Percentiles rank a stretch among this genome's conserved stretches.
phyloP scores from a whole-genome alignment of 2,888 invertebrate genomes.

The Pyrocoelia pectoralis region DNA sequence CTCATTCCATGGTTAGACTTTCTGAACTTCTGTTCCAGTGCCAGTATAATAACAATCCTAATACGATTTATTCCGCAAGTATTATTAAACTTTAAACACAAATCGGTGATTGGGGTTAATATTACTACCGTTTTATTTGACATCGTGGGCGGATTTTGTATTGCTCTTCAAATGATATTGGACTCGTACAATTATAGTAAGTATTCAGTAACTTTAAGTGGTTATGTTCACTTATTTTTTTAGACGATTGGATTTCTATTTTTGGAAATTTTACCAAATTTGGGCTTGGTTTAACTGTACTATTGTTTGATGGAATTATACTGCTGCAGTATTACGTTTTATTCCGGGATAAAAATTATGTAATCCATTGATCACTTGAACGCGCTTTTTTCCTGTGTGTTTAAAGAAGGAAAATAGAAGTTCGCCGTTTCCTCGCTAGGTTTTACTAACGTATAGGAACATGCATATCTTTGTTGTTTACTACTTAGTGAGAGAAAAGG shows the following conservation, averaged over 20 bases:
- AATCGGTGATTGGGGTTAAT: background rate
- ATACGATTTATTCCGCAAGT: background rate
- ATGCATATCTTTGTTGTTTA: no score
- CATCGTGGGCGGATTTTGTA: background rate
- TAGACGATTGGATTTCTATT: constrained; percentile 2
- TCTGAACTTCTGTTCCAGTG: background rate
- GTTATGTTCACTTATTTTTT: background rate
- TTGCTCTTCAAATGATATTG: background rate
- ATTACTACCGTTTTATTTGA: constrained; percentile 1
- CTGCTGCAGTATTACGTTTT: background rate
- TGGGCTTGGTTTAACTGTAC: background rate
- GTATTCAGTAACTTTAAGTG: background rate
- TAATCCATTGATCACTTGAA: background rate
- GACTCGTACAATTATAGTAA: constrained; percentile 3
- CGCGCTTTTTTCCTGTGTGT: no score
- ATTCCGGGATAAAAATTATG: background rate
- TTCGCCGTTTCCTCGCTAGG: no score
- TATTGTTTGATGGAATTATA: constrained; percentile 2
- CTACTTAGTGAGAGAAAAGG: no score
- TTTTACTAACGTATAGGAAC: no score
- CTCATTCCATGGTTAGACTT: background rate
- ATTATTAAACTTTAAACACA: background rate
- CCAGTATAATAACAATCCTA: background rate
- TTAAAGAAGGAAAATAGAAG: no score
- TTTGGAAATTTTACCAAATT: constrained; percentile 7